Evolutionary conservation across 2,888 invertebrate genomes (phyloP), one percentile per base, ranked within the genome.

Genomic region (Dione juno): DNA sequence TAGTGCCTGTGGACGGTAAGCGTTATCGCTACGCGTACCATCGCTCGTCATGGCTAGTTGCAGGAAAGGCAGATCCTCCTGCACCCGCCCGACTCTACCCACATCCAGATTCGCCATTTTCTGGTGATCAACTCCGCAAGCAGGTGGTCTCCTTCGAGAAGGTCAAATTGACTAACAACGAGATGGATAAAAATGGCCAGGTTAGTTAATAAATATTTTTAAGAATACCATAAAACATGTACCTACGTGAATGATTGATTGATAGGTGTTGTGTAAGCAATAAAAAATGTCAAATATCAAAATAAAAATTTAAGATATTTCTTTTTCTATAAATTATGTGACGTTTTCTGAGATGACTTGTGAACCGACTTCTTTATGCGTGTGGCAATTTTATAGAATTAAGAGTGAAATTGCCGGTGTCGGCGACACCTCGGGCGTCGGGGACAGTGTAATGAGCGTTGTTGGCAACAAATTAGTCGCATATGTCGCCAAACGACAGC

Each of bases 71-170:
- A 54, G 99, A 99, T 94, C 99, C 98, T 14, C 98, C 99, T 82
- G 96, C 98, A 43, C 98, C 98, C 74, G 96, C 97, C 76, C 94
- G 99, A 76, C 96, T 99, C 83, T 98, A 98, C 94, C 96, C 98
- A 70, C 99, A 99, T 94, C 99, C 99, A 50, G 99, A 99, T 92
- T 98, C 98, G 72, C 99, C 99, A 73, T 98, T 97, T 92, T 97
- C 97, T 79, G 98, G 98, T 59, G 98, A 99, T 86, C 98, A 99
- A 89, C 95, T 99, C 81, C 95, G 97, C 86, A 98, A 99, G 92
- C 98, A 99, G 93, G 98, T 98, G 85, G 97, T 99, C 83, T 98
- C 98, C 80, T 99, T 99, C 93, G 99, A 99, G 93, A 99, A 99
- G 94, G 97, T 99, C 89, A 99, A 99, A 92, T 95, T 99, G 82